A percentile compares a stretch with the other conserved stretches of the same genome.
Evolutionary conservation across 2,888 invertebrate species (phyloP).

Genomic region (Ashinkailepas kermadecensis): DNA sequence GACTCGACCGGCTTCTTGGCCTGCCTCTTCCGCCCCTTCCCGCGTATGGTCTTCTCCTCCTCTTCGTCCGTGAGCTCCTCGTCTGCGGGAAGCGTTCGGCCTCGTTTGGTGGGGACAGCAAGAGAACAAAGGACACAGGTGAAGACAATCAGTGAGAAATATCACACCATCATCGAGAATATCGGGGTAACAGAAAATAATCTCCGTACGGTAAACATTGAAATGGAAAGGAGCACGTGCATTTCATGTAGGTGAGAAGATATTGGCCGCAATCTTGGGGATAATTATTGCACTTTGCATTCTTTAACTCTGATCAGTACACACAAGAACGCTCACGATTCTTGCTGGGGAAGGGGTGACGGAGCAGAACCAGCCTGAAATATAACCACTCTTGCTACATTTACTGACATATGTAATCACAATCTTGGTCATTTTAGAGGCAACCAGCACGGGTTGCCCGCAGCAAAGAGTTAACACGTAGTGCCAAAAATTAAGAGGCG

Average conservation of each 20-base stretch:
- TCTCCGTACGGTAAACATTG: neutral
- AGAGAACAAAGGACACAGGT: neutral
- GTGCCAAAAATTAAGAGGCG: too few species aligned
- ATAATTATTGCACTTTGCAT: too few species aligned
- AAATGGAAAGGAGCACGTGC: neutral
- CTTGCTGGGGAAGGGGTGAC: too few species aligned
- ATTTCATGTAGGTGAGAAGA: too few species aligned
- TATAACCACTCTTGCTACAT: too few species aligned
- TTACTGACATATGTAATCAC: too few species aligned
- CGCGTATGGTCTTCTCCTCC: neutral
- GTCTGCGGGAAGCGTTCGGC: neutral
- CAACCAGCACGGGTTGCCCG: too few species aligned
- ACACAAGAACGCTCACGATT: too few species aligned
- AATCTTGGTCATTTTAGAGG: too few species aligned
- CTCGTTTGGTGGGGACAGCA: neutral
- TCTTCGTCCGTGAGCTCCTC: neutral
- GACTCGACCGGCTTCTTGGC: neutral
- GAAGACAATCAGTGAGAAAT: neutral
- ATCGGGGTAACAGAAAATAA: neutral
- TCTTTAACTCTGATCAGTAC: too few species aligned
- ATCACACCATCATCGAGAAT: neutral
- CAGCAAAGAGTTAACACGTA: too few species aligned
- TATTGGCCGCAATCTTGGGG: neutral
- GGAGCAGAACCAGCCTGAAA: too few species aligned
- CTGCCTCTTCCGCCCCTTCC: neutral